Conservation (phyloP, 2,113 vertebrate genomes). For the Sterrhoptilus dennistouni region DNA sequence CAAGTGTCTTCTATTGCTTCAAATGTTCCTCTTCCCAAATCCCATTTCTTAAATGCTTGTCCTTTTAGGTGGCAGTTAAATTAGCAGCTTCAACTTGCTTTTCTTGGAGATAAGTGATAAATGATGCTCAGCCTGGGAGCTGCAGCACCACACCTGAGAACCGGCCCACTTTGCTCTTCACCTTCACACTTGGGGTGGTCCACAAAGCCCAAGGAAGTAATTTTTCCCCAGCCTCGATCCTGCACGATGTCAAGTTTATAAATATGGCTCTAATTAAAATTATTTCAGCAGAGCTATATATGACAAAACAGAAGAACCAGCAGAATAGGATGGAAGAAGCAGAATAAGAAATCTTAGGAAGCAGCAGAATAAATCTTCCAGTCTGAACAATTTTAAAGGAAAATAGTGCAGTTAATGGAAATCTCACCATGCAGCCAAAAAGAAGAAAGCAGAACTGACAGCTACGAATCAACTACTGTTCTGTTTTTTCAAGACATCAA, state of each 20-base stretch:
- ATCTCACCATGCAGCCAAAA: neutral
- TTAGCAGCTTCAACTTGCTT: neutral
- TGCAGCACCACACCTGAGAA: neutral
- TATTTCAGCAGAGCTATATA: neutral
- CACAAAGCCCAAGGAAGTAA: neutral
- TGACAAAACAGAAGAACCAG: neutral
- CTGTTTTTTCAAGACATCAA: neutral
- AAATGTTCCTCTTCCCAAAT: neutral
- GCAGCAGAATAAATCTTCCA: neutral
- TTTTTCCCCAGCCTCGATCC: rapidly evolving
- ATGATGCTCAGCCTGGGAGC: neutral
- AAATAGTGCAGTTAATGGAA: neutral
- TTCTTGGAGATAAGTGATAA: neutral
- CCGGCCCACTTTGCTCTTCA: neutral
- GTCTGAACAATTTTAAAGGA: neutral
- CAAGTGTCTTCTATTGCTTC: neutral
- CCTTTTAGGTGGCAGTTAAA: neutral
- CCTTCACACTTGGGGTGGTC: neutral
- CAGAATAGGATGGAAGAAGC: neutral
- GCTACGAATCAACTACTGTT: neutral
- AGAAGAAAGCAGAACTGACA: neutral
- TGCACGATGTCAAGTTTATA: rapidly evolving
- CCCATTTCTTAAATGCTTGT: neutral
- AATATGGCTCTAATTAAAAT: neutral
- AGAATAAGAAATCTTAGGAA: neutral